phyloP scores from a whole-genome alignment of 2,113 vertebrate species.

The Monarcha castaneiventris region DNA sequence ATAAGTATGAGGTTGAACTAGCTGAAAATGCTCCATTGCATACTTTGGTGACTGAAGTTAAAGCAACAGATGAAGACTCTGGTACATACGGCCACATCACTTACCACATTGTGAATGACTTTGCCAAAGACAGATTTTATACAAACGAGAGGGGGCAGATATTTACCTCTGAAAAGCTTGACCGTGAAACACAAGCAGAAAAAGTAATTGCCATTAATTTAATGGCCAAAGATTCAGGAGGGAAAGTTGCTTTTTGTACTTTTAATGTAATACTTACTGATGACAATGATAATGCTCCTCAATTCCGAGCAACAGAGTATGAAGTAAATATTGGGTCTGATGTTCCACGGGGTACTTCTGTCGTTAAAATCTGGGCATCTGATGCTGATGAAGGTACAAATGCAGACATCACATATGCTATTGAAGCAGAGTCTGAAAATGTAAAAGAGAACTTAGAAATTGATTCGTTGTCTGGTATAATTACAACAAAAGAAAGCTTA shows the following conservation, averaged over 20 bases:
- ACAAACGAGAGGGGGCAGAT: slow-evolving; percentile 86
- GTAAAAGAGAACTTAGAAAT: slow-evolving; percentile 94
- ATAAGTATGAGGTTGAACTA: slow-evolving; percentile 90
- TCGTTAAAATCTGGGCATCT: slow-evolving; percentile 87
- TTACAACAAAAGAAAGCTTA: slow-evolving; percentile 93
- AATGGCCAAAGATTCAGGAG: slow-evolving; percentile 90
- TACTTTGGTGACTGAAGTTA: slow-evolving; percentile 84
- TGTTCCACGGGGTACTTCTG: slow-evolving; percentile 83
- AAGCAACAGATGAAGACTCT: slow-evolving; percentile 86
- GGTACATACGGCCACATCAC: slow-evolving; percentile 84
- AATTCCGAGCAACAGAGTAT: slow-evolving; percentile 89
- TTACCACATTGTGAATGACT: slow-evolving; percentile 92
- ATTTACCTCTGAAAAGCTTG: slow-evolving; percentile 88
- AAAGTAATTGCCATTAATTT: slow-evolving; percentile 90
- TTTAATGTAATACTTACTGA: slow-evolving; percentile 96
- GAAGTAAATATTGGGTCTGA: slow-evolving; percentile 85
- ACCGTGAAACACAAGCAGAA: slow-evolving; percentile 87
- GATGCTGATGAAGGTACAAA: slow-evolving; percentile 96
- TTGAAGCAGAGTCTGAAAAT: slow-evolving; percentile 88
- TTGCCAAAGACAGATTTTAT: slow-evolving; percentile 92
- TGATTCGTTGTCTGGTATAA: slow-evolving; percentile 81
- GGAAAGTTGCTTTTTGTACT: slow-evolving; percentile 91
- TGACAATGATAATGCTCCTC: slow-evolving; percentile 92
- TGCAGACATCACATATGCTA: slow-evolving; percentile 86
- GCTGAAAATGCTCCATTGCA: slow-evolving; percentile 88